Conservation (phyloP, 2,797 vertebrate genomes). For the Emys orbicularis region DNA sequence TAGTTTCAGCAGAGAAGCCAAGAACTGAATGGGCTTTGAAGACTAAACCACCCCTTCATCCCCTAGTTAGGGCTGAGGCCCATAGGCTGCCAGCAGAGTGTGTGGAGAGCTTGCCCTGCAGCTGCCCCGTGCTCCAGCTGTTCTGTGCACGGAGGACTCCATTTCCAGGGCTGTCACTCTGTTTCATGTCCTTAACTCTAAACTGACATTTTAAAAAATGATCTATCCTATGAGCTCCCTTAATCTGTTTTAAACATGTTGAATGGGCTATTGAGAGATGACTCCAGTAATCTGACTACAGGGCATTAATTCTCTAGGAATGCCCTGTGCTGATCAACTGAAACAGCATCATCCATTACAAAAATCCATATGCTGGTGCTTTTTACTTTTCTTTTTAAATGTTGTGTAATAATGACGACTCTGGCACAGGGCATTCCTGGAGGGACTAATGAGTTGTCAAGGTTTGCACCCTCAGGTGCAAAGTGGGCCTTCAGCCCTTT, state of each 20-base stretch:
- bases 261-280: background rate
- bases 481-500: rapidly evolving
- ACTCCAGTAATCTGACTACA: background rate
- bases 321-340: background rate
- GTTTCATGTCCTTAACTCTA: background rate
- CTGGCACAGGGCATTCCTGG: background rate
- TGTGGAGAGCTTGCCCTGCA: background rate
- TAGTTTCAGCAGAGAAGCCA: background rate
- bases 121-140: background rate
- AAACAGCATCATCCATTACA: rapidly evolving
- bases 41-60: background rate
- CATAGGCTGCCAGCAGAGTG: too few relatives aligned
- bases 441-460: background rate
- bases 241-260: rapidly evolving
- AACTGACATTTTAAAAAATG: background rate
- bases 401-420: background rate
- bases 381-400: background rate
- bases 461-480: background rate
- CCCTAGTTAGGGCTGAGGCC: background rate
- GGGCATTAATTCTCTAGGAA: background rate
- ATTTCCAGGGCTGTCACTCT: background rate
- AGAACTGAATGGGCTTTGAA: background rate
- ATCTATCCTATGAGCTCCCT: background rate
- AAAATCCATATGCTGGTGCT: background rate
- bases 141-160: too few relatives aligned